phyloP scores from a whole-genome alignment of 2,888 invertebrate species.

The Zeuzera pyrina region DNA sequence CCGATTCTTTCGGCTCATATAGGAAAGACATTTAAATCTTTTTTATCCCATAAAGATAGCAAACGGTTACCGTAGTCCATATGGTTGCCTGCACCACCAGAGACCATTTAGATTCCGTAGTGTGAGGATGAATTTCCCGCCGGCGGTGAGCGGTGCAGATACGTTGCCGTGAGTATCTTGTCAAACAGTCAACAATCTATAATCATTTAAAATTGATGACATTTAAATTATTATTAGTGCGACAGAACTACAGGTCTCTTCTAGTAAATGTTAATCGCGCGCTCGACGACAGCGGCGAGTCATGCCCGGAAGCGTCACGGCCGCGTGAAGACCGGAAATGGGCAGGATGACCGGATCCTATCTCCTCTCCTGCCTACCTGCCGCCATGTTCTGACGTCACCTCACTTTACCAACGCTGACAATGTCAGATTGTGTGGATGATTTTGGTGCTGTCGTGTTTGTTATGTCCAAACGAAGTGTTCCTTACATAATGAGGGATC shows the following conservation, averaged over 20 bases:
- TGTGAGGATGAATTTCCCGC: too few relatives aligned
- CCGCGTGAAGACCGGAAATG: conserved; percentile 74
- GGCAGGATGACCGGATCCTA: conserved; percentile 74
- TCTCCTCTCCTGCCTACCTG: conserved; percentile 68
- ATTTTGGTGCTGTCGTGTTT: too few relatives aligned
- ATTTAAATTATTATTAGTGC: background rate
- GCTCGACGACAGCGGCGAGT: conserved; percentile 53
- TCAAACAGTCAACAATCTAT: too few relatives aligned
- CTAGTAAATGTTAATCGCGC: background rate
- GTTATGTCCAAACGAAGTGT: too few relatives aligned
- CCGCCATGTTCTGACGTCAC: conserved; percentile 52
- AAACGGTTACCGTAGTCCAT: too few relatives aligned
- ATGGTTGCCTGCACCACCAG: too few relatives aligned
- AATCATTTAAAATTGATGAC: background rate
- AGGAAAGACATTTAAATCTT: too few relatives aligned
- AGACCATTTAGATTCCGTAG: too few relatives aligned
- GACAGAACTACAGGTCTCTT: background rate
- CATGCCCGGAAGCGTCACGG: conserved; percentile 72
- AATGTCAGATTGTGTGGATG: conserved; percentile 28
- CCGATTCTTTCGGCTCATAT: too few relatives aligned
- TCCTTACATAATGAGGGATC: too few relatives aligned
- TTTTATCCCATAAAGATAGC: too few relatives aligned
- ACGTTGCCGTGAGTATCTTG: conserved; percentile 1
- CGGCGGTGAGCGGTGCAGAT: too few relatives aligned
- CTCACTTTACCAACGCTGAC: conserved; percentile 19